These are phyloP conservation scores for Hylaeus volcanicus DNA, from an alignment of 1,140 invertebrate species.

Conservation along the genomic window DNA sequence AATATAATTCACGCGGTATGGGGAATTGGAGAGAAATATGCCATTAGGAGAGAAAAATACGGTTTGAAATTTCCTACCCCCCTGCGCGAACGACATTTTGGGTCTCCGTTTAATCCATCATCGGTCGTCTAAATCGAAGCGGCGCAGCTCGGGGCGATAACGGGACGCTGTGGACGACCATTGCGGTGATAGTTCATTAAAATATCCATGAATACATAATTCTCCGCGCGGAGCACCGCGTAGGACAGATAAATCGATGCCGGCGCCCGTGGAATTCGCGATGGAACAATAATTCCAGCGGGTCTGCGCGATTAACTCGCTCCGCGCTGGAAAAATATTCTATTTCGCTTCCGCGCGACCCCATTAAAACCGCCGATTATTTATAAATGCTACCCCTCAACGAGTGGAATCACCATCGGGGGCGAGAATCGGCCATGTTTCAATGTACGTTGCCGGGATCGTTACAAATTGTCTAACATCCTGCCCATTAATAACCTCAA, in stretches of 20 bases:
- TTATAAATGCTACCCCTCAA: constrained; percentile 36
- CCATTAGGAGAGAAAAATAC: neutral
- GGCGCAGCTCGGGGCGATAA: constrained; percentile 32
- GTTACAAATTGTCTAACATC: constrained; percentile 4
- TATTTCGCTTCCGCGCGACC: constrained; percentile 15
- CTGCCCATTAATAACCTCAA: neutral
- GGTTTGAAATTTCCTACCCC: neutral
- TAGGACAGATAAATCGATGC: constrained; percentile 11
- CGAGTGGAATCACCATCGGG: constrained; percentile 4
- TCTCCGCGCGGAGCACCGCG: neutral
- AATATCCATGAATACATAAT: constrained; percentile 51
- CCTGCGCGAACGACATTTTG: neutral
- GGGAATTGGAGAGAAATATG: neutral
- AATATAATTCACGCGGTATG: no score
- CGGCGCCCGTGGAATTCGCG: neutral
- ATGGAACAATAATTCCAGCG: constrained; percentile 28
- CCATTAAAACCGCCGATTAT: constrained; percentile 32
- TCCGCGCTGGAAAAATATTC: constrained; percentile 28
- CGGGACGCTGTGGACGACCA: constrained; percentile 4
- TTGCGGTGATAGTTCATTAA: constrained; percentile 44
- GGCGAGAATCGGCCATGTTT: constrained; percentile 43
- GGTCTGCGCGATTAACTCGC: constrained; percentile 24
- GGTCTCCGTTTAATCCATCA: constrained; percentile 33
- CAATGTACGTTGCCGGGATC: constrained; percentile 46
- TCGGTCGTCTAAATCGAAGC: constrained; percentile 24